phyloP scores from a whole-genome alignment of 2,797 vertebrate genomes.

The Remorina albescens region DNA sequence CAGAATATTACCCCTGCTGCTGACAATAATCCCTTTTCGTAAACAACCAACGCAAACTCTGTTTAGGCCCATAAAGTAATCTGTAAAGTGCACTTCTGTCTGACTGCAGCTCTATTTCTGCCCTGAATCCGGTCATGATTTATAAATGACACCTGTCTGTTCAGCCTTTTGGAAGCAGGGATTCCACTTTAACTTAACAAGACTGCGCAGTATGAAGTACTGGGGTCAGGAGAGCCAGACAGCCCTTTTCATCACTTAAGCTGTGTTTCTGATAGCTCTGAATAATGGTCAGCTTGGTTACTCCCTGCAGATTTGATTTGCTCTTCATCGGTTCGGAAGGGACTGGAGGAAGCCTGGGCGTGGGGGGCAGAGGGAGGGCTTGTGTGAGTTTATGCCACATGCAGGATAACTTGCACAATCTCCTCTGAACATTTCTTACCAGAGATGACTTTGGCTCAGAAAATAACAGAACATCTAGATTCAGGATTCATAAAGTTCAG shows the following conservation, averaged over 20 bases:
- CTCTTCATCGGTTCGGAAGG: slow-evolving; percentile 45
- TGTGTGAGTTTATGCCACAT: neutral
- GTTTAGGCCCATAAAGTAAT: slow-evolving; percentile 25
- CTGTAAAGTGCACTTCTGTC: slow-evolving; percentile 43
- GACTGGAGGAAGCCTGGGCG: slow-evolving; percentile 13
- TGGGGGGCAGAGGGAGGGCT: too few relatives aligned
- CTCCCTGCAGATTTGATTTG: slow-evolving; percentile 41
- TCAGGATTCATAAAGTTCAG: slow-evolving; percentile 22
- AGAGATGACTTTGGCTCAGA: slow-evolving; percentile 16
- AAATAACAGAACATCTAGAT: slow-evolving; percentile 1
- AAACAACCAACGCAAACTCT: slow-evolving; percentile 41
- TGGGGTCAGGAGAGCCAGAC: slow-evolving; percentile 41
- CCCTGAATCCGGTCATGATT: slow-evolving; percentile 56
- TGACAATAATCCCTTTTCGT: slow-evolving; percentile 42
- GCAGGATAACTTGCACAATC: neutral
- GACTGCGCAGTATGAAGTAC: slow-evolving; percentile 31
- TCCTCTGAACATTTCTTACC: slow-evolving; percentile 8
- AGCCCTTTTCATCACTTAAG: slow-evolving; percentile 45
- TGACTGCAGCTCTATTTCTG: slow-evolving; percentile 19
- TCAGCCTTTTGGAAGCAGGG: slow-evolving; percentile 46
- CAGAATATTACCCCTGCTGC: slow-evolving; percentile 36
- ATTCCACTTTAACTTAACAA: slow-evolving; percentile 54
- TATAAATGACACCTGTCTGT: slow-evolving; percentile 68
- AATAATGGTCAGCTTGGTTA: slow-evolving; percentile 46
- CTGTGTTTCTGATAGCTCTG: slow-evolving; percentile 42